Percentiles rank a stretch among this genome's conserved stretches.
phyloP scores from a whole-genome alignment of 2,797 vertebrate species.

The Acanthiza pusilla region DNA sequence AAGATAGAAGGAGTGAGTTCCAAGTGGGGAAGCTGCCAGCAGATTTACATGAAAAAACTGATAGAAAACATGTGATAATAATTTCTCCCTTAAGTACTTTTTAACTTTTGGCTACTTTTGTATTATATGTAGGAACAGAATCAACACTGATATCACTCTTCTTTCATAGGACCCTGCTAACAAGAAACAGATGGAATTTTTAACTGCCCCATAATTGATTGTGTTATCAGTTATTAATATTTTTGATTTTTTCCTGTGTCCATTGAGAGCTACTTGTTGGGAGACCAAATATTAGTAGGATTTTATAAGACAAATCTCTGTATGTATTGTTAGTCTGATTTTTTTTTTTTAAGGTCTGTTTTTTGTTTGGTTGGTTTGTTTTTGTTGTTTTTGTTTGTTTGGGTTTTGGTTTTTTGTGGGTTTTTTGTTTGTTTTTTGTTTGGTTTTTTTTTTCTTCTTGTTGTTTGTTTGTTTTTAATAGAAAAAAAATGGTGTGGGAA shows the following conservation, averaged over 20 bases:
- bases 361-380: no score
- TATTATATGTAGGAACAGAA: neutral
- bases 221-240: neutral
- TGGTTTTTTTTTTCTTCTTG: neutral
- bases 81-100: neutral
- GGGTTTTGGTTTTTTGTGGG: no score
- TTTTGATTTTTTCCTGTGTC: neutral
- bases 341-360: neutral
- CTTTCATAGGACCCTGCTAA: neutral
- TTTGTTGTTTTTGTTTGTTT: no score
- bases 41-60: neutral
- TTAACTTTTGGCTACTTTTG: neutral
- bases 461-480: neutral
- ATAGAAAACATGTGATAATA: neutral
- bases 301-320: neutral
- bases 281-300: neutral
- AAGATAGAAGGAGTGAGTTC: neutral
- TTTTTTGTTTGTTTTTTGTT: no score
- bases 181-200: neutral
- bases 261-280: neutral
- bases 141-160: neutral
- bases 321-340: accelerated
- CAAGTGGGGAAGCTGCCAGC: accelerated
- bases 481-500: neutral
- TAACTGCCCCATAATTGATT: neutral